Base-by-base conservation (phyloP, 2,797 vertebrate species). In the Caiman crocodilus region DNA sequence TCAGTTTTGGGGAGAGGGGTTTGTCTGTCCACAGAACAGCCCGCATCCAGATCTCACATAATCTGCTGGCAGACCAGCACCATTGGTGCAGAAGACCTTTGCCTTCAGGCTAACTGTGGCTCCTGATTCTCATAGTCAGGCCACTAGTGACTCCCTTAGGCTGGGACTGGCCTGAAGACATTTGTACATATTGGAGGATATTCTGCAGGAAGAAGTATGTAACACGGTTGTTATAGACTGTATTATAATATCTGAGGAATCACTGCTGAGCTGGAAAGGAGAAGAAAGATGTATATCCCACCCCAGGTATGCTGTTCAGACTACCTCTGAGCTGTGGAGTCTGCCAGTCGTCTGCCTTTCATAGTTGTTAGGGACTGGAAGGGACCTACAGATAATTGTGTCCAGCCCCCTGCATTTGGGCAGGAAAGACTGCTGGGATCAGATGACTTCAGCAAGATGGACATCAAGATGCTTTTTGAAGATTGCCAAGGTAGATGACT, bases 161-260 rank as follows among this genome's bases (percentile, higher is more conserved):
- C 35, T 50, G 35, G 13, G 13, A 23, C 42, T 50, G 9, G 42
- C 42, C 42, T 50, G 42, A 50, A 50, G 42, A 50, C 42, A 50
- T 50, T 50, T 50, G 42, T 50, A 50, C 10, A 50, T 50, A 50
- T 50, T 50, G 13, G 69, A 14, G 14, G 69, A 14, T 42, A 35
- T 23, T 73, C 32, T 73, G 35, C 69, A 42, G 35, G 50, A 73
- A 26, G 35, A 73, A 67, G 32, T 67, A 67, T 30, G 5, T 69
- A 35, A 69, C 23, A 69, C n/a, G 25, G 32, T 73, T 0, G 0
- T n/a, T 55, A 50, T 50, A 76, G 25, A 26, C 69, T 77, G 14
- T 65, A 63, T 88, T 82, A 76, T n/a, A 50, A 16, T 63, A 42
- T 71, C 20, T 63, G 59, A 83, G 75, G 92, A 77, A 75, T 81